Evolutionary conservation across 2,113 vertebrate species (phyloP).

Genomic region (Neotoma lepida): DNA sequence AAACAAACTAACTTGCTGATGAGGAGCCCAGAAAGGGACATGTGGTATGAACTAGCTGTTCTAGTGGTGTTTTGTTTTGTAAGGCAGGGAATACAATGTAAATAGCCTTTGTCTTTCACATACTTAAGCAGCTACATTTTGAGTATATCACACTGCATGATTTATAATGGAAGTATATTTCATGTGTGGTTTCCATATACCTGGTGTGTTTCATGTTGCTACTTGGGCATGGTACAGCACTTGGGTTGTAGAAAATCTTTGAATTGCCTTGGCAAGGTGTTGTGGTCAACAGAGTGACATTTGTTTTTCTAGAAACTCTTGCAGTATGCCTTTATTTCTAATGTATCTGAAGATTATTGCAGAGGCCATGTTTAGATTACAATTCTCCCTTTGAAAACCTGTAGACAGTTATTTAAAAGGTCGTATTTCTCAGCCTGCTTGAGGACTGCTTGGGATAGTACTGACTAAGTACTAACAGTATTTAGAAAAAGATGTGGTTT

Average conservation of each 20-base stretch:
- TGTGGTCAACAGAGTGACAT: neutral
- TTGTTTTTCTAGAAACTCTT: constrained; percentile 13
- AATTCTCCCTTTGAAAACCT: neutral
- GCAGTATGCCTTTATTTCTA: neutral
- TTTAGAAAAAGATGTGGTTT: neutral
- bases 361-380: neutral
- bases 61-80: neutral
- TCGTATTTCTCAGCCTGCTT: neutral
- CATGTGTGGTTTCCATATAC: neutral
- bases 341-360: neutral
- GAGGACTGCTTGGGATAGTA: neutral
- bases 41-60: neutral
- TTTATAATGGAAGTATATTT: neutral
- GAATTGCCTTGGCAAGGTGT: neutral
- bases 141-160: neutral
- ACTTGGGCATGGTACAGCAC: neutral
- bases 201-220: neutral
- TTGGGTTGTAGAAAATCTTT: constrained; percentile 19
- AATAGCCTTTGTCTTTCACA: neutral
- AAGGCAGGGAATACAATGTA: neutral
- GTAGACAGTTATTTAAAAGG: neutral
- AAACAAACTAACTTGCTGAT: neutral
- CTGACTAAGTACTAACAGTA: neutral
- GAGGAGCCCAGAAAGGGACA: neutral
- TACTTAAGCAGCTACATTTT: neutral